Percentiles rank a stretch among this genome's conserved stretches.
phyloP scores from a whole-genome alignment of 2,888 invertebrate species.

The Drosophila bunnanda region DNA sequence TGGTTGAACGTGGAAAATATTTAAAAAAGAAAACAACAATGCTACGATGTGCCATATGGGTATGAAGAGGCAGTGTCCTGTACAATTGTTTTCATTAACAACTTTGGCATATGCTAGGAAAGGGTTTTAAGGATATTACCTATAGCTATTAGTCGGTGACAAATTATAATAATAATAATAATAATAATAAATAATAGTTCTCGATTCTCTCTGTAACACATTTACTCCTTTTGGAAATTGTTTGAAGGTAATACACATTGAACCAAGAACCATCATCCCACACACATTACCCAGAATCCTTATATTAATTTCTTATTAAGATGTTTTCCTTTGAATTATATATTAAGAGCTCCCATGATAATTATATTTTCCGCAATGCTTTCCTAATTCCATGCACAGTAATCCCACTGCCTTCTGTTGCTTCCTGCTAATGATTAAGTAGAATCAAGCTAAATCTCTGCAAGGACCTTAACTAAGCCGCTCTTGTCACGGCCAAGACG shows the following conservation, averaged over 20 bases:
- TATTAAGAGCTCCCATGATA: neutral
- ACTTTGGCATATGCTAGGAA: neutral
- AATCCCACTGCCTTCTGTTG: neutral
- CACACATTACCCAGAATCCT: too few species aligned
- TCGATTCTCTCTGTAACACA: too few species aligned
- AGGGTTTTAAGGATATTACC: too few species aligned
- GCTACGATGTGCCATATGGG: neutral
- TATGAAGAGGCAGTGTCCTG: neutral
- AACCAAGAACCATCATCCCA: too few species aligned
- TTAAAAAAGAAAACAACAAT: conserved; percentile 10
- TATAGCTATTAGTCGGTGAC: too few species aligned
- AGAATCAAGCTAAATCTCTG: neutral
- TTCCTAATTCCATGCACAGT: neutral
- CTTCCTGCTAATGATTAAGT: conserved; percentile 2
- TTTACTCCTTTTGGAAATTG: too few species aligned
- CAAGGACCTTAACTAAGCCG: conserved; percentile 11
- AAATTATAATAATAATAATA: too few species aligned
- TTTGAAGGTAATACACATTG: too few species aligned
- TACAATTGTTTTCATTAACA: neutral
- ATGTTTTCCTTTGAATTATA: neutral
- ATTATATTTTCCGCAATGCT: neutral
- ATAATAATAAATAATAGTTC: too few species aligned
- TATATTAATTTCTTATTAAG: neutral
- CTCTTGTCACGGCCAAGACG: neutral
- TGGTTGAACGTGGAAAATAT: conserved; percentile 9